Evolutionary conservation across 2,113 vertebrate species (phyloP).

Genomic region (Ploceus nigricollis): DNA sequence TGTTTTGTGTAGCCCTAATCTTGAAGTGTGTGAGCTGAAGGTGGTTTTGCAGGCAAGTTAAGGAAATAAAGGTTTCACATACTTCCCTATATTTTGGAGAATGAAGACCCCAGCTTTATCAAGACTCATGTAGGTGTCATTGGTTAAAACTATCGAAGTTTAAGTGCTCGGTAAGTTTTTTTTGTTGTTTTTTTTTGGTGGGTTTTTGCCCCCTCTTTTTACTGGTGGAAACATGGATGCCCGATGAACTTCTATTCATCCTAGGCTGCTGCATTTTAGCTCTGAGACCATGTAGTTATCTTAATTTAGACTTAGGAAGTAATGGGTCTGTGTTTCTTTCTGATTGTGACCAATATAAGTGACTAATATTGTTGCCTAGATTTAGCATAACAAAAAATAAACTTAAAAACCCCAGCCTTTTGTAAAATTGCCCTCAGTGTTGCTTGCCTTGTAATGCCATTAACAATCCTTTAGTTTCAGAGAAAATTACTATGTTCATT

Average conservation of each 20-base stretch:
- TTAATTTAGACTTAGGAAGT: background rate
- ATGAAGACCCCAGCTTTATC: background rate
- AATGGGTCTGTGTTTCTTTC: background rate
- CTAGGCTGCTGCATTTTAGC: background rate
- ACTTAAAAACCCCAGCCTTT: background rate
- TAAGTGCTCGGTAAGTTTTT: background rate
- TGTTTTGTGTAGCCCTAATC: background rate
- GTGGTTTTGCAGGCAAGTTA: background rate
- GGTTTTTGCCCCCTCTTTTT: rapidly evolving
- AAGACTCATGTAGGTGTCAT: background rate
- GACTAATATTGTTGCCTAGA: background rate
- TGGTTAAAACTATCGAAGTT: background rate
- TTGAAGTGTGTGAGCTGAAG: background rate
- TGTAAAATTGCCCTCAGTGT: background rate
- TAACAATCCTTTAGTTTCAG: background rate
- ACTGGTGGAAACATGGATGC: background rate
- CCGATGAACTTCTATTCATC: background rate
- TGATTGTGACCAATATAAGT: background rate
- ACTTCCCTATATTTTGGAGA: background rate
- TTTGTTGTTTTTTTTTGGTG: background rate
- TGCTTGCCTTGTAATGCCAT: background rate
- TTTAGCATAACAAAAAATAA: background rate
- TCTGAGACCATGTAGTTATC: background rate
- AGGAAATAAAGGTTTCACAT: background rate
- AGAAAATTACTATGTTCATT: background rate